Evolutionary conservation across 1,140 invertebrate genomes (phyloP).

Genomic region (Marisa cornuarietis): DNA sequence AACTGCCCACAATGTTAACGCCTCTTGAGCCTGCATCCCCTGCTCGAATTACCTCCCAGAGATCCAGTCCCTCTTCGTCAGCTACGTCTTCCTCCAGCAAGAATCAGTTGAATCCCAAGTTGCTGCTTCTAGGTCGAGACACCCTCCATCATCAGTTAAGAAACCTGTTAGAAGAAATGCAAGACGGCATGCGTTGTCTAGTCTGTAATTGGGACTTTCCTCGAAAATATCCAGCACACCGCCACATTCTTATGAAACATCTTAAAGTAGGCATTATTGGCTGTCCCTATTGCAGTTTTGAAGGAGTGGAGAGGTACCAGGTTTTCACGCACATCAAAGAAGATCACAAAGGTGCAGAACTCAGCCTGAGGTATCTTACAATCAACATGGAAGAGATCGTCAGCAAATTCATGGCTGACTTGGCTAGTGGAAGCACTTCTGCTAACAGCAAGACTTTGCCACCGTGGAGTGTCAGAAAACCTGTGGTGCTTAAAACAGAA

Average conservation of each 20-base stretch:
- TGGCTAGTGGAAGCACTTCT: constrained; percentile 12
- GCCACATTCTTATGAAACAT: constrained; percentile 41
- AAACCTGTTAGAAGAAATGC: constrained; percentile 25
- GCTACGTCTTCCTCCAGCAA: constrained; percentile 1
- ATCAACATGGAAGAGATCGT: constrained; percentile 27
- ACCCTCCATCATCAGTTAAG: constrained; percentile 31
- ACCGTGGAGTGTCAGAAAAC: constrained; percentile 21
- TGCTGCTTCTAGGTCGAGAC: constrained; percentile 34
- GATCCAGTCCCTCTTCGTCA: not conserved
- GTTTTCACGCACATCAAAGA: constrained; percentile 39
- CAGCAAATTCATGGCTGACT: constrained; percentile 28
- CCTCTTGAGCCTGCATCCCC: not conserved
- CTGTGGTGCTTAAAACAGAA: constrained; percentile 4
- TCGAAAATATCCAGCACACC: constrained; percentile 33
- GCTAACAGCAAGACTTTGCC: not conserved
- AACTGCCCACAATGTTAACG: constrained; percentile 2
- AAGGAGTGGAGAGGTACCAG: constrained; percentile 39
- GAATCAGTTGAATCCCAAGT: constrained; percentile 25
- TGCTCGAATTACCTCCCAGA: not conserved
- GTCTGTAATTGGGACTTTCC: constrained; percentile 40
- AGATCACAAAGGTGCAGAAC: constrained; percentile 24
- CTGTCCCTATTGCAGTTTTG: constrained; percentile 36
- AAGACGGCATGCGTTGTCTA: constrained; percentile 22
- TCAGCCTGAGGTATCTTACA: constrained; percentile 21
- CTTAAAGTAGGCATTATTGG: constrained; percentile 35